Conservation (phyloP, 1,140 invertebrate genomes). For the Gryon sp. region DNA sequence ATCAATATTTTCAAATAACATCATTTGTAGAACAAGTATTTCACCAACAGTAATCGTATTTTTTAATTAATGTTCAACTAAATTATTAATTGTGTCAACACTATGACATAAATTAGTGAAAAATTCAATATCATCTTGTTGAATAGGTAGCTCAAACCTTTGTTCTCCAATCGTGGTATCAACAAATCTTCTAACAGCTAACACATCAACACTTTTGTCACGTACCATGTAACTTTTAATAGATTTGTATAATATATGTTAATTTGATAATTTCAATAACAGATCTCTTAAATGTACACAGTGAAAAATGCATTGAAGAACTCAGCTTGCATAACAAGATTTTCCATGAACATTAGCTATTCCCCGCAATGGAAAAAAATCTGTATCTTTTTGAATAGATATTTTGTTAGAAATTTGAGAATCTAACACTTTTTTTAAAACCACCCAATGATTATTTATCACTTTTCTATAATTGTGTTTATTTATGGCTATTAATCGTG, state of each 20-base stretch:
- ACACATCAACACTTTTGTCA: constrained; percentile 3
- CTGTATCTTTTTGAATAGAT: neutral
- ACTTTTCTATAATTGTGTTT: neutral
- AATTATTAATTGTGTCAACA: neutral
- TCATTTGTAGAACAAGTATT: too few species aligned
- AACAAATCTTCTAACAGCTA: constrained; percentile 7
- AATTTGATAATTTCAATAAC: neutral
- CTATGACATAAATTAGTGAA: constrained; percentile 6
- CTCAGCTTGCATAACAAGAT: constrained; percentile 13
- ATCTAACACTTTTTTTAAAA: neutral
- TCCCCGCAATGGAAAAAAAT: neutral
- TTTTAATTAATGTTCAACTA: constrained; percentile 5
- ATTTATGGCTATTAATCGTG: neutral
- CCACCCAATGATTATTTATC: neutral
- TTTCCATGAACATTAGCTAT: constrained; percentile 1
- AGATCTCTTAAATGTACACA: neutral
- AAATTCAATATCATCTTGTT: constrained; percentile 15
- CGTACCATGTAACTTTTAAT: constrained; percentile 1
- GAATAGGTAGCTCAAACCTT: neutral
- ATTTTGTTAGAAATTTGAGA: constrained; percentile 2
- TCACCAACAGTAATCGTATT: neutral
- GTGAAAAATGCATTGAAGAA: constrained; percentile 16
- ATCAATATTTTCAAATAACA: too few species aligned
- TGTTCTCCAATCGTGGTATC: neutral
- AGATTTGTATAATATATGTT: neutral